These are phyloP conservation scores for Disparrhopalites patrizii DNA, from an alignment of 2,888 invertebrate genomes.

Conservation along the genomic window DNA sequence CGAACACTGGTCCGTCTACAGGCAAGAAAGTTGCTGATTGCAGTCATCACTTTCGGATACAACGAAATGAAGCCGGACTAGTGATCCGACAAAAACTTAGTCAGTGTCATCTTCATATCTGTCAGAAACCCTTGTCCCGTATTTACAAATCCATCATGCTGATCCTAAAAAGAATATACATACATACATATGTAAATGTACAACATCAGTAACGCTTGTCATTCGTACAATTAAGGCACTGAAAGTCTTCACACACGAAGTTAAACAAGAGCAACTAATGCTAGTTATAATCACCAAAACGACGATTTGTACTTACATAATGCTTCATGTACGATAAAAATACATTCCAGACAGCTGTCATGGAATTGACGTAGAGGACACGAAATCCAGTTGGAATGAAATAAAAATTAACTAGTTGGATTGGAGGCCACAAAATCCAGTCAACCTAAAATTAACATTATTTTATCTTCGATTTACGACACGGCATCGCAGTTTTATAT, in stretches of 20 bases:
- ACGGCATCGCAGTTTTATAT: neutral
- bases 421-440: conserved; percentile 85
- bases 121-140: neutral
- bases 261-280: too few relatives aligned
- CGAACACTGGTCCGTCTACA: too few relatives aligned
- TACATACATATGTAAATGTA: neutral
- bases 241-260: neutral
- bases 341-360: conserved; percentile 82
- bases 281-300: neutral
- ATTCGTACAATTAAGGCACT: neutral
- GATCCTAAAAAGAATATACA: conserved; percentile 14
- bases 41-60: too few relatives aligned
- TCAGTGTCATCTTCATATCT: neutral
- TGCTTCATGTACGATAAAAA: conserved; percentile 87
- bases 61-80: too few relatives aligned
- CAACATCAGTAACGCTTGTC: conserved; percentile 3
- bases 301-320: conserved; percentile 49
- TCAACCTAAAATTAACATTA: conserved; percentile 65
- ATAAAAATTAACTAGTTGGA: conserved; percentile 85
- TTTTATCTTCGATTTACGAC: too few relatives aligned
- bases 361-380: conserved; percentile 78
- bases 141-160: conserved; percentile 1
- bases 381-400: conserved; percentile 75
- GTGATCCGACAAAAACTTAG: neutral
- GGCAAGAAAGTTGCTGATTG: too few relatives aligned